phyloP scores from a whole-genome alignment of 1,140 invertebrate genomes.

The Drosophila paulistorum region DNA sequence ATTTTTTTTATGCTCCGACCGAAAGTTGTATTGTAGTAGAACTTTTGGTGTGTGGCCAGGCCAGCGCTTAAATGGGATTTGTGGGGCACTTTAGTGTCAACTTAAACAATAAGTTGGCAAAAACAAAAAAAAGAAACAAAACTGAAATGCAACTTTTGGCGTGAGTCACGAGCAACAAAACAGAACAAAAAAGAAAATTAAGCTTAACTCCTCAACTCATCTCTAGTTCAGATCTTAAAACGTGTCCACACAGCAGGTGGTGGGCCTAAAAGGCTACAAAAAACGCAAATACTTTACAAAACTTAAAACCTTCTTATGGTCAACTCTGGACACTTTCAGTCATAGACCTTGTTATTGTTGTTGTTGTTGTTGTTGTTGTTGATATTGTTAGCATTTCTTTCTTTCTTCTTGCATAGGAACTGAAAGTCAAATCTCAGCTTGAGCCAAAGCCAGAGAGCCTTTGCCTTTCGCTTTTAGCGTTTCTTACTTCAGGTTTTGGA shows the following conservation, averaged over 20 bases:
- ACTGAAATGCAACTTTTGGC: constrained; percentile 19
- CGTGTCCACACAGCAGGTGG: constrained; percentile 68
- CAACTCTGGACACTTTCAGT: constrained; percentile 26
- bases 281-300: constrained; percentile 21
- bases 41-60: constrained; percentile 33
- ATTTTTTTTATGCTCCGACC: not conserved
- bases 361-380: not conserved
- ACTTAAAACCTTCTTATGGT: constrained; percentile 45
- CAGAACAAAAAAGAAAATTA: constrained; percentile 11
- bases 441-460: not conserved
- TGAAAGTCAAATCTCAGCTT: constrained; percentile 48
- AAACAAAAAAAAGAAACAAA: constrained; percentile 25
- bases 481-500: constrained; percentile 32
- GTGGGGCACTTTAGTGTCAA: constrained; percentile 76
- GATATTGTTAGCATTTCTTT: not conserved
- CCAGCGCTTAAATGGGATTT: constrained; percentile 79
- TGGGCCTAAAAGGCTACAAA: constrained; percentile 28
- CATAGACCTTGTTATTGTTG: constrained; percentile 29
- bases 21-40: constrained; percentile 35
- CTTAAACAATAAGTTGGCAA: constrained; percentile 75
- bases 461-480: constrained; percentile 51
- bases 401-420: constrained; percentile 12
- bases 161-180: constrained; percentile 16
- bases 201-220: constrained; percentile 6
- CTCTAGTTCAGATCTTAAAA: constrained; percentile 58